Base-by-base conservation (phyloP, 2,113 vertebrate genomes). In the Sitta europaea region DNA sequence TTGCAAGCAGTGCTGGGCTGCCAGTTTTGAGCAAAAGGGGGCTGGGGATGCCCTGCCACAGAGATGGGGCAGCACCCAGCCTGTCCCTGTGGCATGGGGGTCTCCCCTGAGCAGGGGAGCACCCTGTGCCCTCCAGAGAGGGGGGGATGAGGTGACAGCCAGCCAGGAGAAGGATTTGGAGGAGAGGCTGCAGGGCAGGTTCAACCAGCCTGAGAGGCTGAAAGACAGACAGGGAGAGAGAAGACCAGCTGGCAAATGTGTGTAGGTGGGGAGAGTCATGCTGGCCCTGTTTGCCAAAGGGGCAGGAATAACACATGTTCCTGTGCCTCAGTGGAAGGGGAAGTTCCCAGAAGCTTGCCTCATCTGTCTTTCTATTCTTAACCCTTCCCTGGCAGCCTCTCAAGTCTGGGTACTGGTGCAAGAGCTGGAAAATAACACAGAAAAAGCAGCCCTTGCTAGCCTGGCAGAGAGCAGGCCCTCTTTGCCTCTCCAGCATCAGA, bases 261-360 rank as follows among this genome's bases (percentile, higher is more conserved):
- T 0, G 43, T 88, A 83, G 86, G 91, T 90, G 96, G 91, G 76
- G 89, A 95, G 86, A 94, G 71, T 91, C 91, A 59, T 55, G 86
- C 19, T 67, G 90, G 43, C 84, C 35, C 0, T 59, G 68, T 81
- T 92, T 96, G 88, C 83, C 91, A 95, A 88, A 93, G 79, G 94
- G 92, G 91, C 91, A 95, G 95, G 73, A 94, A 86, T 35, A 96
- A 48, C 89, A 84, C 79, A 62, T 84, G 59, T 84, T 94, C 88
- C 79, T 84, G 36, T 59, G 91, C 78, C 76, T 96, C 24, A 0
- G 40, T 81, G 45, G 28, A 92, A 84, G 35, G 67, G 94, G 76
- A 94, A 94, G 94, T 89, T 95, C 91, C 95, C 95, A 96, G 94
- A 87, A 95, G 62, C 86, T 94, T 95, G 76, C 72, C 70, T 96